Conservation (phyloP, 2,113 vertebrate species). For the Takifugu flavidus region DNA sequence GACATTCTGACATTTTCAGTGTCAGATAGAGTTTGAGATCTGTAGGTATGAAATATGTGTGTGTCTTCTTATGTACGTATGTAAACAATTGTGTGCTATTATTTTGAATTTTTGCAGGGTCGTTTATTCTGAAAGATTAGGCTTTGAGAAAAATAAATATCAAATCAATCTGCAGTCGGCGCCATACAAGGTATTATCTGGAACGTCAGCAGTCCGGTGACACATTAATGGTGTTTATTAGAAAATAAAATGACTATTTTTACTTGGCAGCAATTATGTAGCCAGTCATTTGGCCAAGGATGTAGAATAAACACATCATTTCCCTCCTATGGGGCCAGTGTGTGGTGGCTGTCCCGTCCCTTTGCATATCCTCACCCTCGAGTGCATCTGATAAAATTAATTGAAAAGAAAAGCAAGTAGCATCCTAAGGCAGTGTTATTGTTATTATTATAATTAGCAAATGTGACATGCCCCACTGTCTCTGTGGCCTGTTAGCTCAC, state of each 20-base stretch:
- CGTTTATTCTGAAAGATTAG: background rate
- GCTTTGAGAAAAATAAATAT: background rate
- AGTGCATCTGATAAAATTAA: conserved; percentile 73
- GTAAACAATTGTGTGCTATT: no score
- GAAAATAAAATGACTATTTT: conserved; percentile 40
- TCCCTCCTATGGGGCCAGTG: conserved; percentile 49
- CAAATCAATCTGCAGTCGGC: conserved; percentile 6
- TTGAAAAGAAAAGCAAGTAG: conserved; percentile 75
- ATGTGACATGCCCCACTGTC: conserved; percentile 59
- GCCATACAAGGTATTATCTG: conserved; percentile 19
- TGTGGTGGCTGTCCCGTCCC: conserved; percentile 16
- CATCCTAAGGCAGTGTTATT: conserved; percentile 70
- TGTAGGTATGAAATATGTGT: no score
- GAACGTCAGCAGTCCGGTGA: conserved; percentile 20
- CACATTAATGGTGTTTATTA: conserved; percentile 29
- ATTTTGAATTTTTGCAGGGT: no score
- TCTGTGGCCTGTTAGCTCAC: conserved; percentile 68
- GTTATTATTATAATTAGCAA: conserved; percentile 76
- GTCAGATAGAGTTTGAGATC: no score
- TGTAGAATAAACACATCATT: conserved; percentile 64
- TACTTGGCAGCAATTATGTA: conserved; percentile 43
- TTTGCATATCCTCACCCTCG: conserved; percentile 36
- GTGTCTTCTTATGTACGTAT: no score
- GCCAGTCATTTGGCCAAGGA: conserved; percentile 51
- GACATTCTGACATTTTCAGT: no score